Evolutionary conservation across 2,797 vertebrate species (phyloP).

Genomic region (Pipistrellus kuhlii): DNA sequence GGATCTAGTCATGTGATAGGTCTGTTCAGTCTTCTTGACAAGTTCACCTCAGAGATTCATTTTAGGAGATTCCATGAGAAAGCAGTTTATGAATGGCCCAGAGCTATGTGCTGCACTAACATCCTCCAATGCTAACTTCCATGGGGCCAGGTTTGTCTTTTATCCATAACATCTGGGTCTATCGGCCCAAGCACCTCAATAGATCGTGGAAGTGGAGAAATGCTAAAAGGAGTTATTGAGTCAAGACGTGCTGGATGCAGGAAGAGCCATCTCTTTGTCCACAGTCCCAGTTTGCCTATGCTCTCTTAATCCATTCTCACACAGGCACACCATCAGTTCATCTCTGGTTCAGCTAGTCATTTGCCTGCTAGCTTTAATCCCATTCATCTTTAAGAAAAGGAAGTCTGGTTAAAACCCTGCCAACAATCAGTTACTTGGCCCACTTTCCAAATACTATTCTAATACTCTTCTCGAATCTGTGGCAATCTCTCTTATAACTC

Average conservation of each 20-base stretch:
- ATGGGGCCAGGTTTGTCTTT: background rate
- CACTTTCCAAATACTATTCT: background rate
- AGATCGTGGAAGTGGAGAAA: background rate
- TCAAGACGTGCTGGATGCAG: background rate
- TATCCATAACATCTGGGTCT: background rate
- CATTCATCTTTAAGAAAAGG: background rate
- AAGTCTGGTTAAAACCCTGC: conserved; percentile 1
- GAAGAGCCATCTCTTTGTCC: background rate
- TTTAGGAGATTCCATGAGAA: background rate
- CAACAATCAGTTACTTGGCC: background rate
- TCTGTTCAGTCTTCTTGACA: background rate
- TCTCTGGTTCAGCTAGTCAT: background rate
- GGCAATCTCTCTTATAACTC: background rate
- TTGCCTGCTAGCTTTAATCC: background rate
- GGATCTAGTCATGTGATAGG: background rate
- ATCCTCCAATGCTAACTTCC: background rate
- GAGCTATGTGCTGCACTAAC: background rate
- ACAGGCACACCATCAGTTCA: background rate
- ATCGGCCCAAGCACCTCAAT: background rate
- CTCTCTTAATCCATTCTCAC: background rate
- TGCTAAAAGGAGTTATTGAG: background rate
- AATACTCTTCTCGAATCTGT: background rate
- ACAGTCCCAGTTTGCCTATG: background rate
- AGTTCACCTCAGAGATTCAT: background rate
- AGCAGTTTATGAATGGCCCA: background rate